Percentiles rank a stretch among this genome's conserved stretches.
Conservation (phyloP, 2,888 invertebrate genomes). For the Drosophila ezoana region DNA sequence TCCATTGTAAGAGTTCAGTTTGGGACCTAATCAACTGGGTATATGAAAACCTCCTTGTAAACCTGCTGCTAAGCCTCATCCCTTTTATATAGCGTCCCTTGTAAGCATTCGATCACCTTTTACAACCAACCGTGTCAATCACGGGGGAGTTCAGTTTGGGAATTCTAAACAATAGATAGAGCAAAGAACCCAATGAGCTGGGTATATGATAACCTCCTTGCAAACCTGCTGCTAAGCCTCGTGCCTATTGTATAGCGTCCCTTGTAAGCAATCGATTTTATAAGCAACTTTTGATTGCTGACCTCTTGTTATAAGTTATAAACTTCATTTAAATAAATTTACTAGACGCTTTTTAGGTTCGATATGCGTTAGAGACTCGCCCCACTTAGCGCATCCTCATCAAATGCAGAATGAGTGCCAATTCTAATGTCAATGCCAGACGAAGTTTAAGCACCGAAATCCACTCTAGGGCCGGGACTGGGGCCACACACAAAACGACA, state of each 20-base stretch:
- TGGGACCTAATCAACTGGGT: background rate
- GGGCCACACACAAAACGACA: constrained; percentile 59
- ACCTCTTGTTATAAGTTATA: background rate
- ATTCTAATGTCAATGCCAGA: constrained; percentile 51
- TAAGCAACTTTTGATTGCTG: background rate
- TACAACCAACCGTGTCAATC: constrained; percentile 27
- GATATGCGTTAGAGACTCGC: constrained; percentile 5
- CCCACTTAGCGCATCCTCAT: constrained; percentile 28
- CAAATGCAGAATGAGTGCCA: constrained; percentile 32
- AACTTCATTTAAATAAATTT: constrained; percentile 16
- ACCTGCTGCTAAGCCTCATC: background rate
- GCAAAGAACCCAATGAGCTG: background rate
- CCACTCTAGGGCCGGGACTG: constrained; percentile 12
- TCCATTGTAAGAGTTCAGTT: background rate
- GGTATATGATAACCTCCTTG: too few relatives aligned
- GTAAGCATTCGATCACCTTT: too few relatives aligned
- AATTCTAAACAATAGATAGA: constrained; percentile 7
- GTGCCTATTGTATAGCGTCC: too few relatives aligned
- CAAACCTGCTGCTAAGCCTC: too few relatives aligned
- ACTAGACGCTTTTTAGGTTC: background rate
- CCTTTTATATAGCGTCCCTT: background rate
- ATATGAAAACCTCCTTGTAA: background rate
- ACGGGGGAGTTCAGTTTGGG: background rate
- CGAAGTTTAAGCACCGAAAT: constrained; percentile 22
- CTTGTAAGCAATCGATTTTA: background rate